A percentile compares a stretch with the other conserved stretches of the same genome.
phyloP scores from a whole-genome alignment of 2,888 invertebrate species.

The Nomada ferruginata region DNA sequence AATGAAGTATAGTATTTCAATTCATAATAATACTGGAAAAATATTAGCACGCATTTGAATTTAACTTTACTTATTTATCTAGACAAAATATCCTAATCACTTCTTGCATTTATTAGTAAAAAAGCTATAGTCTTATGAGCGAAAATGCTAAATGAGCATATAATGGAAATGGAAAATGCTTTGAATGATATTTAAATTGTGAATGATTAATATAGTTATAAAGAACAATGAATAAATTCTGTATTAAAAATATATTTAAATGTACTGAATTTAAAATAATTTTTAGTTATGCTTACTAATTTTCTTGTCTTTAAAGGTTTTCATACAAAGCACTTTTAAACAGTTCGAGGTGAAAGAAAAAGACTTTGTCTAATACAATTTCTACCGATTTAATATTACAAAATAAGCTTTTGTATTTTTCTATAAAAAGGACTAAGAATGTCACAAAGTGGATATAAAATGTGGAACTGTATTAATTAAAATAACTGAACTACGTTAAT shows the following conservation, averaged over 20 bases:
- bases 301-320: background rate
- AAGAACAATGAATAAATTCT: background rate
- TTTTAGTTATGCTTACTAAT: background rate
- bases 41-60: constrained; percentile 73
- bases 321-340: constrained; percentile 39
- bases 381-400: constrained; percentile 36
- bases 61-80: constrained; percentile 54
- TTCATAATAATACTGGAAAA: constrained; percentile 75
- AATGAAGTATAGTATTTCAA: constrained; percentile 54
- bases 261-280: background rate
- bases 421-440: constrained; percentile 20
- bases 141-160: constrained; percentile 17
- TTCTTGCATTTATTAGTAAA: constrained; percentile 42
- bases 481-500: constrained; percentile 29
- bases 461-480: constrained; percentile 10
- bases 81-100: constrained; percentile 50
- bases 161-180: constrained; percentile 34
- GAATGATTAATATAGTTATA: background rate
- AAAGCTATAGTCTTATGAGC: constrained; percentile 30
- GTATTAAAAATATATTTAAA: background rate
- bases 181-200: constrained; percentile 27
- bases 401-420: constrained; percentile 21
- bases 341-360: constrained; percentile 33
- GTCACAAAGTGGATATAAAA: constrained; percentile 24
- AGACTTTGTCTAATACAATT: constrained; percentile 19